phyloP scores from a whole-genome alignment of 2,113 vertebrate genomes.

The Atherinomorus stipes region DNA sequence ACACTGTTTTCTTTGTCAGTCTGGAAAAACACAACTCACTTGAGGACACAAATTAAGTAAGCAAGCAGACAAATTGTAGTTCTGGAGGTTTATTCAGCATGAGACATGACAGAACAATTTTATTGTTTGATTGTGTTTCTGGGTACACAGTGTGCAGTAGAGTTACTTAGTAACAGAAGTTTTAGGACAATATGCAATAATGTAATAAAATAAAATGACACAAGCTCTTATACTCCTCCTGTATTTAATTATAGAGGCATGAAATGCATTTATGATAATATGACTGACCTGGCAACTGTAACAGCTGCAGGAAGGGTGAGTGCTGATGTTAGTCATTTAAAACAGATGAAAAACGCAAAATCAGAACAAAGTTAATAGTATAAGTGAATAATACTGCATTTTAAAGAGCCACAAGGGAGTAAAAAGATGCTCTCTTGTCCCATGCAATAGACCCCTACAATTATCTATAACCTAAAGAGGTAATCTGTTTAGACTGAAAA shows the following conservation, averaged over 20 bases:
- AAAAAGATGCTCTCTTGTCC: background rate
- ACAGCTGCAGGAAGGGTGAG: background rate
- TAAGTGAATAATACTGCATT: conserved; percentile 2
- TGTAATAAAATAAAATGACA: conserved; percentile 1
- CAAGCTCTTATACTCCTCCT: background rate
- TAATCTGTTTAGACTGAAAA: conserved; percentile 1
- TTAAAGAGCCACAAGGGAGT: background rate
- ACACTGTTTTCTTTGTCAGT: conserved; percentile 52
- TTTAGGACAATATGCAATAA: background rate
- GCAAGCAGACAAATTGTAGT: conserved; percentile 12
- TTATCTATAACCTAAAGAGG: background rate
- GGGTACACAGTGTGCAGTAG: background rate
- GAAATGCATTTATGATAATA: conserved; percentile 17
- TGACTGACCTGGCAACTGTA: background rate
- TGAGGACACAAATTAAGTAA: conserved; percentile 34
- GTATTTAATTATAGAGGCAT: conserved; percentile 17
- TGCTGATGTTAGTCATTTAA: background rate
- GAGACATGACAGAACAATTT: conserved; percentile 8
- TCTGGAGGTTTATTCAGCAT: conserved; percentile 45
- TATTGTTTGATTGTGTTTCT: background rate
- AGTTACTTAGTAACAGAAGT: background rate
- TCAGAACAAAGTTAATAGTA: background rate
- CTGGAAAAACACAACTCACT: conserved; percentile 23
- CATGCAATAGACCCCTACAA: background rate
- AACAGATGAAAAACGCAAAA: conserved; percentile 14